Conservation (phyloP, 1,140 invertebrate species). For the Pinna nobilis region DNA sequence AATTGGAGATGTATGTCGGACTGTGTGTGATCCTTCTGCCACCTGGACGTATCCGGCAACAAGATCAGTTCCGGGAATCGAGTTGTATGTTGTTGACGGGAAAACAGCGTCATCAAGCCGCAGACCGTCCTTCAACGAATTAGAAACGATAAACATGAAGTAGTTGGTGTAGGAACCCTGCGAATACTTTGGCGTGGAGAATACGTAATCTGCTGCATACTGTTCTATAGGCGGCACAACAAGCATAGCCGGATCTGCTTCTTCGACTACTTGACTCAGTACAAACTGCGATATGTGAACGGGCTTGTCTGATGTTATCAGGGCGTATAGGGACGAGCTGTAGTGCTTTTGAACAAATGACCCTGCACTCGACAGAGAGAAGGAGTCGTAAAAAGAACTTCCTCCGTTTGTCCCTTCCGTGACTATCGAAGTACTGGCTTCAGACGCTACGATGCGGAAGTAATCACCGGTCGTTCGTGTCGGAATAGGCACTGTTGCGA, state of each 20-base stretch:
- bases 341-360: conserved; percentile 23
- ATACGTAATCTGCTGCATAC: conserved; percentile 60
- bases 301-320: conserved; percentile 20
- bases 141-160: conserved; percentile 44
- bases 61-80: conserved; percentile 20
- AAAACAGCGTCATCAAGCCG: conserved; percentile 15
- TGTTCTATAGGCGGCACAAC: conserved; percentile 52
- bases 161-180: conserved; percentile 34
- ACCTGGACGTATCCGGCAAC: conserved; percentile 26
- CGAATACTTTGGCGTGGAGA: conserved; percentile 51
- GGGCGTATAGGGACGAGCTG: conserved; percentile 1
- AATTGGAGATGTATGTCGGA: conserved; percentile 32
- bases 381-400: conserved; percentile 1
- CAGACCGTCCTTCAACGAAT: conserved; percentile 14
- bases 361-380: conserved; percentile 10
- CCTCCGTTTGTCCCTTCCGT: conserved; percentile 12
- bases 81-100: conserved; percentile 7
- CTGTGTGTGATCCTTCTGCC: conserved; percentile 29
- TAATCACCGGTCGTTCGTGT: conserved; percentile 49
- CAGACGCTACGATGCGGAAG: conserved; percentile 50
- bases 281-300: conserved; percentile 40
- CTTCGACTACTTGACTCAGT: conserved; percentile 29
- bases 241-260: conserved; percentile 54
- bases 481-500: conserved; percentile 50
- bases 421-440: conserved; percentile 37